A percentile compares a stretch with the other conserved stretches of the same genome.
Conservation (phyloP, 2,888 invertebrate genomes). For the Nemotelus pantherinus region DNA sequence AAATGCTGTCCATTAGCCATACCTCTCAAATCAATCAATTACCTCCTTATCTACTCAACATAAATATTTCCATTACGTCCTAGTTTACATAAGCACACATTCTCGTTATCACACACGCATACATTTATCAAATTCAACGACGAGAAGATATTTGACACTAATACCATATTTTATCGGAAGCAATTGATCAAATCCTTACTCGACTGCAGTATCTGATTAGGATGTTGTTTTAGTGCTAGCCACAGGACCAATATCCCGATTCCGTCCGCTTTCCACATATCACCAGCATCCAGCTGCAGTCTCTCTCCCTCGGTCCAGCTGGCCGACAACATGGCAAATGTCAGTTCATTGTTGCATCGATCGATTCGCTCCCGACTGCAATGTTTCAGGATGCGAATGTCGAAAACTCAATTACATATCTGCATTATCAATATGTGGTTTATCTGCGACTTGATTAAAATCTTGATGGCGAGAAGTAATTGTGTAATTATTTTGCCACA, state of each 20-base stretch:
- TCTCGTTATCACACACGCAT: not conserved
- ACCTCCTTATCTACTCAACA: no score
- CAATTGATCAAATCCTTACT: not conserved
- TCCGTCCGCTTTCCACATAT: no score
- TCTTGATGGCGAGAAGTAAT: constrained; percentile 11
- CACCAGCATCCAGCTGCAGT: no score
- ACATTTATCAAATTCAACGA: not conserved
- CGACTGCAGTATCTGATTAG: constrained; percentile 11
- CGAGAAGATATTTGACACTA: constrained; percentile 6
- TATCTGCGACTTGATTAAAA: constrained; percentile 27
- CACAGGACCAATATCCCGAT: not conserved
- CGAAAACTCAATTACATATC: constrained; percentile 26
- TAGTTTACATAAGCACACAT: no score
- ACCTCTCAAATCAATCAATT: no score
- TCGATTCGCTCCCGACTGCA: not conserved
- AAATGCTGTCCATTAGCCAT: no score
- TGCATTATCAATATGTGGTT: constrained; percentile 38
- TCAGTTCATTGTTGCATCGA: not conserved
- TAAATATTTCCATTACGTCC: no score
- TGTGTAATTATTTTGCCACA: not conserved
- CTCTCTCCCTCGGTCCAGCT: no score
- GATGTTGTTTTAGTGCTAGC: not conserved
- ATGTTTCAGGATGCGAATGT: not conserved
- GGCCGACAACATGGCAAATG: no score
- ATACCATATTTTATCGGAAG: constrained; percentile 9